Evolutionary conservation across 1,140 invertebrate genomes (phyloP).

Genomic region (Paraescarpia echinospica): DNA sequence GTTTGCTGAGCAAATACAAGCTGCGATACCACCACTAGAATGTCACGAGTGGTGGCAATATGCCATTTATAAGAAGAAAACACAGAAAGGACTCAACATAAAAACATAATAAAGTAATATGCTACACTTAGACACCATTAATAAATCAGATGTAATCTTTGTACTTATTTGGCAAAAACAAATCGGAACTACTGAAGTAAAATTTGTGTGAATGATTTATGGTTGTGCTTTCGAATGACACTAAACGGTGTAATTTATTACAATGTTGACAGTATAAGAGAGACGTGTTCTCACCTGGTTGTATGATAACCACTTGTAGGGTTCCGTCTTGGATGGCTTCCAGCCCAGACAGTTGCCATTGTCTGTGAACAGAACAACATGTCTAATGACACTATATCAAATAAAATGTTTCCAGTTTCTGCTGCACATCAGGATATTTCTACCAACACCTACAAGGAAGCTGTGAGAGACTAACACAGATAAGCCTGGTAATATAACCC

Average conservation of each 20-base stretch:
- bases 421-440: background rate
- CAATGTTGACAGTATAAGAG: background rate
- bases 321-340: constrained; percentile 78
- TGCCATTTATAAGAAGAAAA: background rate
- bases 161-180: background rate
- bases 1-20: background rate
- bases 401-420: background rate
- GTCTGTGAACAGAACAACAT: background rate
- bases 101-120: background rate
- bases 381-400: background rate
- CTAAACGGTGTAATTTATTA: background rate
- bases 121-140: background rate
- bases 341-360: constrained; percentile 91
- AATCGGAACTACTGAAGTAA: background rate
- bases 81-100: background rate
- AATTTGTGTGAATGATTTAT: background rate
- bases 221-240: background rate
- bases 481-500: background rate
- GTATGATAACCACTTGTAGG: constrained; percentile 90
- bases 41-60: background rate
- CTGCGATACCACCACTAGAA: background rate
- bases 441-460: background rate
- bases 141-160: background rate
- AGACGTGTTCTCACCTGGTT: constrained; percentile 69
- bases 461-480: background rate